Conservation (phyloP, 2,888 invertebrate genomes). For the Kryphioiulus occultus region DNA sequence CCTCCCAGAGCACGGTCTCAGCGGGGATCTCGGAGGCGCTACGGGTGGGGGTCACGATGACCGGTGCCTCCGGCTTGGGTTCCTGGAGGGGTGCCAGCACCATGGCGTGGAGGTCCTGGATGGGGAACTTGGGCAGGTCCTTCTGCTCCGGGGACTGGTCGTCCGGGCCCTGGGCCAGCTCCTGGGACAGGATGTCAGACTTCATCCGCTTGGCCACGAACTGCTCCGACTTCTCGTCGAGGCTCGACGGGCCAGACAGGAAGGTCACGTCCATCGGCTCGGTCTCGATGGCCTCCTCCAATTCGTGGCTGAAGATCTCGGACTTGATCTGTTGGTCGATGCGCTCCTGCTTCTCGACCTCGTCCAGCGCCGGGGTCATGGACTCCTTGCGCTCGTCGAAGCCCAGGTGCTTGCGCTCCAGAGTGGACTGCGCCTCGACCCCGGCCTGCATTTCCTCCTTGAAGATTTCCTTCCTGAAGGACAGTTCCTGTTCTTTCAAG, state of each 20-base stretch:
- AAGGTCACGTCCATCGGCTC: conserved; percentile 57
- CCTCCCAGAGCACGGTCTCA: conserved; percentile 55
- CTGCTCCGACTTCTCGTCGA: conserved; percentile 50
- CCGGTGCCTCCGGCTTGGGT: neutral
- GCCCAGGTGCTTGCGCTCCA: conserved; percentile 55
- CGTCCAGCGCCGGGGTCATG: neutral
- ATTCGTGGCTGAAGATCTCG: conserved; percentile 57
- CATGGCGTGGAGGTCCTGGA: neutral
- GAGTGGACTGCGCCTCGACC: conserved; percentile 55
- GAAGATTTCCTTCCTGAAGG: conserved; percentile 54
- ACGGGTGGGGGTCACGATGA: conserved; percentile 31
- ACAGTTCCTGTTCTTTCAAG: neutral
- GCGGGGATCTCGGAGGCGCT: conserved; percentile 48
- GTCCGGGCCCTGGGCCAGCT: conserved; percentile 48
- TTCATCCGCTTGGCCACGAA: conserved; percentile 51
- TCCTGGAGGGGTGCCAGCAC: neutral
- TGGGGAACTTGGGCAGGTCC: conserved; percentile 48
- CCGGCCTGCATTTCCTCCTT: conserved; percentile 55
- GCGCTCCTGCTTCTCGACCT: conserved; percentile 53
- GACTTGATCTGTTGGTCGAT: conserved; percentile 56
- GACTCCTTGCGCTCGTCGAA: conserved; percentile 51
- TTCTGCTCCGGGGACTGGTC: conserved; percentile 53
- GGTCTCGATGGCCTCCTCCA: conserved; percentile 57
- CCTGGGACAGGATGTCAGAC: conserved; percentile 52
- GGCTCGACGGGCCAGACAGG: conserved; percentile 44